Evolutionary conservation across 2,113 vertebrate species (phyloP).

Genomic region (Hydrolagus affinis): DNA sequence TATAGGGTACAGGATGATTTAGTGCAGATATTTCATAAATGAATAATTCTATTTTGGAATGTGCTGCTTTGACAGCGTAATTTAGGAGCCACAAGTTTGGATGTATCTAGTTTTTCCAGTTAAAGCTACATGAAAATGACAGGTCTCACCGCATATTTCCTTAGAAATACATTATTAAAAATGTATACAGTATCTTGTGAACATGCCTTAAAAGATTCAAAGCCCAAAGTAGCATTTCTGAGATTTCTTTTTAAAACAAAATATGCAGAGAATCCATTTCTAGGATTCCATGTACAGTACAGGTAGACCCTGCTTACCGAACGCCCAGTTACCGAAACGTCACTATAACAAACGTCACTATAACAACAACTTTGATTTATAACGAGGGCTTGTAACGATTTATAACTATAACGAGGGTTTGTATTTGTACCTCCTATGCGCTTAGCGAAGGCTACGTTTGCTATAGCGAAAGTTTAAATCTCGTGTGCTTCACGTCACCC

Average conservation of each 20-base stretch:
- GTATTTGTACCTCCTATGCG: too few species aligned
- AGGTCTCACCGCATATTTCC: not conserved
- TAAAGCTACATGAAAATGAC: not conserved
- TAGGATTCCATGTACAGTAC: too few species aligned
- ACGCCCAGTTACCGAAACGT: too few species aligned
- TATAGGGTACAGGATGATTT: not conserved
- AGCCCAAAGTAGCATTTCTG: not conserved
- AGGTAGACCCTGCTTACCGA: too few species aligned
- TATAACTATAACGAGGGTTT: too few species aligned
- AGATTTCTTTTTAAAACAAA: not conserved
- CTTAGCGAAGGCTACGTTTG: too few species aligned
- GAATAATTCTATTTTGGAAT: not conserved
- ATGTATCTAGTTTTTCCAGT: not conserved
- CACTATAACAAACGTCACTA: too few species aligned
- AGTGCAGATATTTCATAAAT: not conserved
- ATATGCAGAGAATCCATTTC: not conserved
- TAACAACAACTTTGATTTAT: too few species aligned
- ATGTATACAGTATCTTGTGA: not conserved
- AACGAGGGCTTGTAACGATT: too few species aligned
- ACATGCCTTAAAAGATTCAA: not conserved
- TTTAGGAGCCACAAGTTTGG: not conserved
- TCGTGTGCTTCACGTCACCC: too few species aligned
- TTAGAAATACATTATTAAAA: not conserved
- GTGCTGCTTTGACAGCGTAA: not conserved
- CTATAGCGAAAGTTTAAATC: too few species aligned